A percentile compares a stretch with the other conserved stretches of the same genome.
Evolutionary conservation across 35 echinoderm and acorn worm genomes (phyloP).

Genomic region (Ophiothrix spiculata): DNA sequence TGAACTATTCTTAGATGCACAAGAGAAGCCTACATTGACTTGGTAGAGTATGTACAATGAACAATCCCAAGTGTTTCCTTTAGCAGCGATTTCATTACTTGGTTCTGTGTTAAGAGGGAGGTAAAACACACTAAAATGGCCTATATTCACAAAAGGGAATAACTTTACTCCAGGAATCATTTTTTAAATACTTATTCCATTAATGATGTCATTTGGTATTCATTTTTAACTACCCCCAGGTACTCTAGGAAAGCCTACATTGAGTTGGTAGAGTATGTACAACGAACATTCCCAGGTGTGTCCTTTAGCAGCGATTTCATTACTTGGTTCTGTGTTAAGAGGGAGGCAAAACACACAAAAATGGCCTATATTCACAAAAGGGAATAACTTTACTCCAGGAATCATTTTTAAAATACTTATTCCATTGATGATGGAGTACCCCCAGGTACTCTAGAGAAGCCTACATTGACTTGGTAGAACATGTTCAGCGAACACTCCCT

Average conservation of each 20-base stretch:
- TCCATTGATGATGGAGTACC: no score
- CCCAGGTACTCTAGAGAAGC: slow-evolving; percentile 76
- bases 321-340: slow-evolving; percentile 84
- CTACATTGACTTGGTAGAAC: slow-evolving; percentile 76
- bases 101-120: slow-evolving; percentile 90
- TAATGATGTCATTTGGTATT: no score
- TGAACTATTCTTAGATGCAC: no score
- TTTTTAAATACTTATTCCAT: no score
- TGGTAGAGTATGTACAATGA: slow-evolving; percentile 67
- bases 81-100: slow-evolving; percentile 81
- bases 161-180: no score
- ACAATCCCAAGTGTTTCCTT: slow-evolving; percentile 64
- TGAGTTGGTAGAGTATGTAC: slow-evolving; percentile 75
- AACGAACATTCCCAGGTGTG: slow-evolving; percentile 48
- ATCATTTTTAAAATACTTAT: no score
- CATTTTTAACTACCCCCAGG: no score
- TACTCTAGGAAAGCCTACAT: slow-evolving; percentile 85
- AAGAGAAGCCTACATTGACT: slow-evolving; percentile 75
- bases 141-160: no score
- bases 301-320: slow-evolving; percentile 87
- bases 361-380: no score
- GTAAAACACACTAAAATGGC: no score
- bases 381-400: no score
- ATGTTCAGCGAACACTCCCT: slow-evolving; percentile 55
- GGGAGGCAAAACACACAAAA: slow-evolving; percentile 71